These are phyloP conservation scores for Athripsodes cinereus DNA, from an alignment of 2,888 invertebrate species.

Conservation along the genomic window DNA sequence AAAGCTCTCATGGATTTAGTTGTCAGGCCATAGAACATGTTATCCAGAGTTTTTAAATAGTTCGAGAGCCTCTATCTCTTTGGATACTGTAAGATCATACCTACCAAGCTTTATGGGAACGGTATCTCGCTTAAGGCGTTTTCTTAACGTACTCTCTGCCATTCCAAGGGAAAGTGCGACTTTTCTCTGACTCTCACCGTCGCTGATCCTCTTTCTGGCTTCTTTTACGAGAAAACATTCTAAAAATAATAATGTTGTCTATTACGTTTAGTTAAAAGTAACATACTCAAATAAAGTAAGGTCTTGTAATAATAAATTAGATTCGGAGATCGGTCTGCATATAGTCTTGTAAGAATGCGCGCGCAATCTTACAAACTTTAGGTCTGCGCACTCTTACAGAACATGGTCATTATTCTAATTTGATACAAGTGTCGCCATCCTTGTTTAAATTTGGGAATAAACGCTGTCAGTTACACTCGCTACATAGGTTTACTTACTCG, in stretches of 20 bases:
- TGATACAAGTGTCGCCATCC: too few species aligned
- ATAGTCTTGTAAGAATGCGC: constrained; percentile 7
- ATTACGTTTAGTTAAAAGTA: constrained; percentile 11
- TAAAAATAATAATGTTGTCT: constrained; percentile 4
- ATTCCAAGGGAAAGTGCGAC: constrained; percentile 19
- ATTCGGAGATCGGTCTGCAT: constrained; percentile 5
- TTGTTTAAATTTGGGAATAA: too few species aligned
- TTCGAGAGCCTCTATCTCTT: constrained; percentile 23
- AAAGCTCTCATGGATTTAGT: constrained; percentile 18
- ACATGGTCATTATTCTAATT: too few species aligned
- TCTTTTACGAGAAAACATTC: constrained; percentile 7
- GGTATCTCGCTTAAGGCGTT: constrained; percentile 22
- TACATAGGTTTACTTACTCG: too few species aligned
- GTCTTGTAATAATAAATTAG: constrained; percentile 4
- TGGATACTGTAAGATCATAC: constrained; percentile 20
- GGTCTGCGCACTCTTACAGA: too few species aligned
- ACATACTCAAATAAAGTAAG: constrained; percentile 8
- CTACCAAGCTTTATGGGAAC: constrained; percentile 23
- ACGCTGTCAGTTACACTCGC: too few species aligned
- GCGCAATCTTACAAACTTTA: constrained; percentile 6
- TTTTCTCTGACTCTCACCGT: constrained; percentile 6
- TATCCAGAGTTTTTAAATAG: constrained; percentile 20
- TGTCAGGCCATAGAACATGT: constrained; percentile 25
- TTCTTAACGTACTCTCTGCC: constrained; percentile 26
- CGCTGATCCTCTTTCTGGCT: constrained; percentile 3